phyloP scores from a whole-genome alignment of 2,113 vertebrate genomes.

The Brachyhypopomus occidentalis region DNA sequence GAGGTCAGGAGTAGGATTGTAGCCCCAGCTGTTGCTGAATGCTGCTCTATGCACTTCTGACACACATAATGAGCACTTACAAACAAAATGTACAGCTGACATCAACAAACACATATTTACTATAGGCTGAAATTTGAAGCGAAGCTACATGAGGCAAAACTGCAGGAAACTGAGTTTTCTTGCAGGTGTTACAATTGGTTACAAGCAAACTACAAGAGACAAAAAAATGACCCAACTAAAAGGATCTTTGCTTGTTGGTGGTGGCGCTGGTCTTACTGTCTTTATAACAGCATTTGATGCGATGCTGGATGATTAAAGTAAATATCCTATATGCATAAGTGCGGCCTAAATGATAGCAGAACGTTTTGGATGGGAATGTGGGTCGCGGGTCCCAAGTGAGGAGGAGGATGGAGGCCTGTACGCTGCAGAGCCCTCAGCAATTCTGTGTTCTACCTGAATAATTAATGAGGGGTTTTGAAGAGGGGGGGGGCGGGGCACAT shows the following conservation, averaged over 20 bases:
- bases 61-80: constrained; percentile 5
- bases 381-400: not conserved
- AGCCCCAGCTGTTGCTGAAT: constrained; percentile 20
- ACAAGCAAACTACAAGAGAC: not conserved
- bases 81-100: not conserved
- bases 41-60: constrained; percentile 3
- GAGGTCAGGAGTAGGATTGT: constrained; percentile 21
- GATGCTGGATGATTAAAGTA: not conserved
- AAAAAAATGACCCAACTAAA: not conserved
- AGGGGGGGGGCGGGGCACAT: constrained; percentile 1
- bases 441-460: constrained; percentile 29
- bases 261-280: not conserved
- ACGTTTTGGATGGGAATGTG: not conserved
- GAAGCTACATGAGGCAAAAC: too few relatives aligned
- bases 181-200: not conserved
- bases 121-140: not conserved
- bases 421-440: constrained; percentile 18
- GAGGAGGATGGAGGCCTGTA: constrained; percentile 9
- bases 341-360: not conserved
- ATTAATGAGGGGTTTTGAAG: constrained; percentile 36
- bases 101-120: not conserved
- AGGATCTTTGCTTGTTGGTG: not conserved
- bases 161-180: not conserved
- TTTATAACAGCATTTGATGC: not conserved
- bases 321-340: constrained; percentile 5